Conservation (phyloP, 2,797 vertebrate genomes). For the Perodicticus potto region DNA sequence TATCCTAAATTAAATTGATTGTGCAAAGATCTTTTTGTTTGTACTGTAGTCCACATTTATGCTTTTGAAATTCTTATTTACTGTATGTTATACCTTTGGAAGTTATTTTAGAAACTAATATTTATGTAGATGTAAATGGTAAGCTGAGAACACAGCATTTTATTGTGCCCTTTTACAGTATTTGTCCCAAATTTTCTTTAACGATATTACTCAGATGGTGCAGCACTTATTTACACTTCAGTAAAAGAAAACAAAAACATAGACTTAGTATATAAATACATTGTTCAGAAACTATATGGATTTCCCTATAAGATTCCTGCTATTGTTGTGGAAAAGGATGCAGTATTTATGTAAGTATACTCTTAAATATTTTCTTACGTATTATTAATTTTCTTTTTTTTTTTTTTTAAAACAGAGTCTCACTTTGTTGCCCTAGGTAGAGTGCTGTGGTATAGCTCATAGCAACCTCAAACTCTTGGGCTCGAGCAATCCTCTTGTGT, state of each 20-base stretch:
- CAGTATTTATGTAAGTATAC: conserved; percentile 97
- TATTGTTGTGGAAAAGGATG: conserved; percentile 98
- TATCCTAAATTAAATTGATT: background rate
- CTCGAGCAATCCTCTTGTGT: too few species aligned
- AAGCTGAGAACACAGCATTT: conserved; percentile 19
- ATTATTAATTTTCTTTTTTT: too few species aligned
- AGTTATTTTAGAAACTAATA: conserved; percentile 11
- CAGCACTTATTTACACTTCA: conserved; percentile 98
- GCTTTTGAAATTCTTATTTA: conserved; percentile 18
- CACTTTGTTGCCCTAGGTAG: too few species aligned
- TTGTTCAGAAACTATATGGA: conserved; percentile 98
- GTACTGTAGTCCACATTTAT: background rate
- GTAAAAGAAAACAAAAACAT: conserved; percentile 99
- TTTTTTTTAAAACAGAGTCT: too few species aligned
- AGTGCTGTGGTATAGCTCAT: too few species aligned
- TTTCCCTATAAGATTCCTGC: conserved; percentile 96
- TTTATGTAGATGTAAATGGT: background rate
- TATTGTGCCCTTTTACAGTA: background rate
- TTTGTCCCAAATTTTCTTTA: conserved; percentile 88
- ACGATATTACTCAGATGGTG: conserved; percentile 93
- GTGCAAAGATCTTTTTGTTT: conserved; percentile 3
- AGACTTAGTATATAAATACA: conserved; percentile 98
- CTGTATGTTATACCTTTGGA: background rate
- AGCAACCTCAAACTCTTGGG: too few species aligned
- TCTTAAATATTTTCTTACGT: background rate